A percentile compares a stretch with the other conserved stretches of the same genome.
Evolutionary conservation across 1,140 invertebrate genomes (phyloP).

Genomic region (Atta texana): DNA sequence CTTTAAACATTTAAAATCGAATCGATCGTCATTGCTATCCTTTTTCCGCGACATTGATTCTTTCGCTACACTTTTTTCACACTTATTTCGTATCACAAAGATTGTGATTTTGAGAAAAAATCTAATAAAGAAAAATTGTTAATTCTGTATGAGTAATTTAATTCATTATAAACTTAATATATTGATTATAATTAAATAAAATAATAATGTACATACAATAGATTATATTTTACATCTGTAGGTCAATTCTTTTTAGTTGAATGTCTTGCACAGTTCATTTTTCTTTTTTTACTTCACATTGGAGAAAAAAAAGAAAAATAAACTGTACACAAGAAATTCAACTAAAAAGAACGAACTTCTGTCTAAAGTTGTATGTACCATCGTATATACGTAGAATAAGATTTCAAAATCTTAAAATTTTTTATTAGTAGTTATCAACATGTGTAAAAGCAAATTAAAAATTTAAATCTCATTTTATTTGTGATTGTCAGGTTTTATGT

Average conservation of each 20-base stretch:
- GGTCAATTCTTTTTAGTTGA: too few relatives aligned
- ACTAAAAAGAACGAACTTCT: background rate
- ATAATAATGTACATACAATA: background rate
- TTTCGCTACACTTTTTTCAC: background rate
- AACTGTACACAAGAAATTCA: too few relatives aligned
- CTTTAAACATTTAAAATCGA: background rate
- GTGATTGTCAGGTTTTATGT: background rate
- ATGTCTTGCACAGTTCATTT: too few relatives aligned
- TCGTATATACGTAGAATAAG: background rate
- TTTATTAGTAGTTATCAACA: background rate
- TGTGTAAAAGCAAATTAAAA: background rate
- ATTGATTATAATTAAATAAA: background rate
- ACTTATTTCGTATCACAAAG: background rate
- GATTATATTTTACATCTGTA: too few relatives aligned
- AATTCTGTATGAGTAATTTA: background rate
- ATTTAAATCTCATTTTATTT: constrained; percentile 6
- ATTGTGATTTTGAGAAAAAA: background rate
- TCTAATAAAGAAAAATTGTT: background rate
- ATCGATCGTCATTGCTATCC: background rate
- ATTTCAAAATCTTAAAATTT: background rate
- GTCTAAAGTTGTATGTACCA: background rate
- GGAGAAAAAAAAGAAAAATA: too few relatives aligned
- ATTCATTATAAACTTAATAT: background rate
- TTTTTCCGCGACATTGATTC: background rate
- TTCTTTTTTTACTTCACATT: too few relatives aligned